Percentiles rank a stretch among this genome's conserved stretches.
Conservation (phyloP, 2,888 invertebrate species). For the Mimumesa dahlbomi region DNA sequence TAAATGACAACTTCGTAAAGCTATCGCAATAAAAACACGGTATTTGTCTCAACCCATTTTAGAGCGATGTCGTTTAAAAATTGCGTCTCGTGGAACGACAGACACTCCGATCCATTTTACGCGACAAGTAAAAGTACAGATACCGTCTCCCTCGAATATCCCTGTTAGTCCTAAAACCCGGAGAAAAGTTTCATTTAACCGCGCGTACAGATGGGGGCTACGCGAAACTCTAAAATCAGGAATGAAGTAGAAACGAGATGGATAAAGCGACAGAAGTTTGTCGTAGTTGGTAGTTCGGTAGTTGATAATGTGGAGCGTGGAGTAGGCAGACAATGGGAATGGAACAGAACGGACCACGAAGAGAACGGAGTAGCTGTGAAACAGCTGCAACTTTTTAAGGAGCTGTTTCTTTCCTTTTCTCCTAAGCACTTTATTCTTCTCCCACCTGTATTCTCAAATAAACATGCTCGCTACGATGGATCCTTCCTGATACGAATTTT, state of each 20-base stretch:
- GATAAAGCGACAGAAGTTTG: background rate
- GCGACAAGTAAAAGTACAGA: too few relatives aligned
- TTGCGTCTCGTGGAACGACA: too few relatives aligned
- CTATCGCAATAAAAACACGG: too few relatives aligned
- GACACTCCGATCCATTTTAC: too few relatives aligned
- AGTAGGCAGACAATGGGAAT: constrained; percentile 2
- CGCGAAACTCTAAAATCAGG: background rate
- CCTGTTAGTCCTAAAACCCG: too few relatives aligned
- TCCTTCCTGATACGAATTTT: too few relatives aligned
- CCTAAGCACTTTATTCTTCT: constrained; percentile 5
- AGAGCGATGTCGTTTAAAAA: too few relatives aligned
- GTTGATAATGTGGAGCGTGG: background rate
- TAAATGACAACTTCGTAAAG: constrained; percentile 74
- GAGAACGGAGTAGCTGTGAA: background rate
- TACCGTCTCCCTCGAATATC: too few relatives aligned
- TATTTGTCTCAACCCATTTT: background rate
- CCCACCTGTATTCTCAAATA: background rate
- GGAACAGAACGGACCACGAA: too few relatives aligned
- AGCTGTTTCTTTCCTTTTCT: background rate
- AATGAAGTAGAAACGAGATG: background rate
- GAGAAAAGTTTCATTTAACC: too few relatives aligned
- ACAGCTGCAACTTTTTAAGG: constrained; percentile 1
- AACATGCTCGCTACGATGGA: too few relatives aligned
- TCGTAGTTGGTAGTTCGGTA: background rate
- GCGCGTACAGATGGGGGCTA: background rate